Percentiles rank a stretch among this genome's conserved stretches.
phyloP scores from a whole-genome alignment of 2,797 vertebrate species.

The Mormyrus hasselquistii region DNA sequence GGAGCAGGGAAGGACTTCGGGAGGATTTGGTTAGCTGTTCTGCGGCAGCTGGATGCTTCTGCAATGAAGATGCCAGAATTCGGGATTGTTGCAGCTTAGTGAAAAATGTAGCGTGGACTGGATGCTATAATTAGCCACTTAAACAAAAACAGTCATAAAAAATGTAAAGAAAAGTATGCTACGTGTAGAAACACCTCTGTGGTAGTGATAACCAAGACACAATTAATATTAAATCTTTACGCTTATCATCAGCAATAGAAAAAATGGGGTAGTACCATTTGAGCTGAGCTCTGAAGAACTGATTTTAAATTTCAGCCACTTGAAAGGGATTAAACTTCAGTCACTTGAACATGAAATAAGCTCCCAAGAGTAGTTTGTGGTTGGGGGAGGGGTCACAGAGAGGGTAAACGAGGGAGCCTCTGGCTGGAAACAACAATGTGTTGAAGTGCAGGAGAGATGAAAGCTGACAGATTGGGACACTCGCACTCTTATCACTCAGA shows the following conservation, averaged over 20 bases:
- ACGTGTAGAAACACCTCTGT: background rate
- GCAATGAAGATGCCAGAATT: background rate
- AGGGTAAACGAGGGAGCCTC: background rate
- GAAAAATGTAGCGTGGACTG: background rate
- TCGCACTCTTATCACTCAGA: background rate
- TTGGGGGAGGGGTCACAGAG: conserved; percentile 8
- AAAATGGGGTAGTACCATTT: background rate
- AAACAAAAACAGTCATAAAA: background rate
- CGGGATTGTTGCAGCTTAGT: background rate
- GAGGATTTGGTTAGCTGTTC: conserved; percentile 32
- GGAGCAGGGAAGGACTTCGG: conserved; percentile 59
- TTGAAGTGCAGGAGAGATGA: conserved; percentile 1
- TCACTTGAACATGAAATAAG: conserved; percentile 13
- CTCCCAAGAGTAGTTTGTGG: conserved; percentile 8
- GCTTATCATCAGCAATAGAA: background rate
- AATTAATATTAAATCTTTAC: conserved; percentile 2
- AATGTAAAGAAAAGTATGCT: background rate
- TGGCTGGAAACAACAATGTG: conserved; percentile 6
- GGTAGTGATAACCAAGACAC: background rate
- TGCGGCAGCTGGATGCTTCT: background rate
- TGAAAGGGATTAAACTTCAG: conserved; percentile 21
- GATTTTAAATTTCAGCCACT: conserved; percentile 13
- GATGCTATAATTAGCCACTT: background rate
- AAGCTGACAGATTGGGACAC: background rate
- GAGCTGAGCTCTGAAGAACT: background rate